Evolutionary conservation across 2,113 vertebrate genomes (phyloP).

Genomic region (Sula dactylatra): DNA sequence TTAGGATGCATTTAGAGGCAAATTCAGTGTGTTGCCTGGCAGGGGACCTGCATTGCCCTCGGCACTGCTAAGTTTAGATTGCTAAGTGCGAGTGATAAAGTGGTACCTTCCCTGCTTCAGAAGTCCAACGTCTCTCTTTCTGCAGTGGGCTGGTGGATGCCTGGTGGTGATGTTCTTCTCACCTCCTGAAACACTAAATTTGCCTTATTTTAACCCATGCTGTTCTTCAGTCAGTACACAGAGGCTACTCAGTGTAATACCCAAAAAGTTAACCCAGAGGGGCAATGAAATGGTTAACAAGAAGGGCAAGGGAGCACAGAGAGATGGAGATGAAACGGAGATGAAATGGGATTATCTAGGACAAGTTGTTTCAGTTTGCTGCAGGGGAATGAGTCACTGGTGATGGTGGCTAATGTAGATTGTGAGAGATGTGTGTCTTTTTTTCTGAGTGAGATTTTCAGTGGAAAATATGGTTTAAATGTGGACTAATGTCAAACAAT

Average conservation of each 20-base stretch:
- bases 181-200: not conserved
- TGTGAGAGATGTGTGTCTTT: not conserved
- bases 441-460: not conserved
- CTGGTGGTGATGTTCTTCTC: not conserved
- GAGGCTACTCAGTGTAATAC: not conserved
- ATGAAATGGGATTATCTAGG: conserved; percentile 3
- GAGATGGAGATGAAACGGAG: not conserved
- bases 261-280: not conserved
- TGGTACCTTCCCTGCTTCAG: not conserved
- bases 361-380: not conserved
- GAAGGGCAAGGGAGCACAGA: not conserved
- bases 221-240: not conserved
- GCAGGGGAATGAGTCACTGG: conserved; percentile 21
- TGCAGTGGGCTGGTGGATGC: not conserved
- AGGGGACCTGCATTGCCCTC: not conserved
- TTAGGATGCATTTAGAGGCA: not conserved
- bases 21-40: not conserved
- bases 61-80: not conserved
- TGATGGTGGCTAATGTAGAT: not conserved
- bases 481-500: not conserved
- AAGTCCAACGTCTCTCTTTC: not conserved
- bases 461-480: not conserved
- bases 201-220: not conserved
- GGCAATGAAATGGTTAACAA: not conserved
- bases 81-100: not conserved